A percentile compares a stretch with the other conserved stretches of the same genome.
Conservation (phyloP, 2,888 invertebrate genomes). For the Criorhina ranunculi region DNA sequence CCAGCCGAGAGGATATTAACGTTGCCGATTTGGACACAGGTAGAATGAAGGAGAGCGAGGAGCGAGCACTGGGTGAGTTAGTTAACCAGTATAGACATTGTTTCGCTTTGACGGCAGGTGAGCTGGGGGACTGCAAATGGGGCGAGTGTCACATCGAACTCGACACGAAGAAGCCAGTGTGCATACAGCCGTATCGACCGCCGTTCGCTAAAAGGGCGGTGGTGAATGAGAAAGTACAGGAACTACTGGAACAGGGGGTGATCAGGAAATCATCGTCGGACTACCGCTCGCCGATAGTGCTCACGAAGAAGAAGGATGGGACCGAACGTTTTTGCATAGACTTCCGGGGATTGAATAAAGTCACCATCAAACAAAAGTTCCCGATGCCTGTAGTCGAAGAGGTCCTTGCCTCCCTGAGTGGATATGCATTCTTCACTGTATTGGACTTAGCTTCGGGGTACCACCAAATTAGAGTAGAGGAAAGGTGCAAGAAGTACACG, state of each 20-base stretch:
- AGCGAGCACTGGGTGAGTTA: too few species aligned
- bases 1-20: too few species aligned
- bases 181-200: too few species aligned
- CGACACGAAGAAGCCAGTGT: too few species aligned
- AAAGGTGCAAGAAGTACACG: not conserved
- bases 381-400: not conserved
- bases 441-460: not conserved
- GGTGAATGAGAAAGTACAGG: too few species aligned
- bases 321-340: slow-evolving; percentile 41
- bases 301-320: slow-evolving; percentile 35
- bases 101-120: too few species aligned
- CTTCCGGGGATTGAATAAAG: not conserved
- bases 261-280: slow-evolving; percentile 15
- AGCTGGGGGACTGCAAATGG: too few species aligned
- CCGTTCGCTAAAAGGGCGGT: too few species aligned
- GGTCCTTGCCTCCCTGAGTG: not conserved
- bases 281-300: slow-evolving; percentile 25
- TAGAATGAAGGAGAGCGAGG: too few species aligned
- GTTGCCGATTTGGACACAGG: too few species aligned
- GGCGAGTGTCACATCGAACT: too few species aligned
- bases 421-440: not conserved
- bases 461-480: slow-evolving; percentile 3
- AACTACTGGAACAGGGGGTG: not conserved
- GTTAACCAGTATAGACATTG: too few species aligned
- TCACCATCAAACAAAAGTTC: not conserved